Conservation (phyloP, 2,797 vertebrate genomes). For the Thamnophis elegans region DNA sequence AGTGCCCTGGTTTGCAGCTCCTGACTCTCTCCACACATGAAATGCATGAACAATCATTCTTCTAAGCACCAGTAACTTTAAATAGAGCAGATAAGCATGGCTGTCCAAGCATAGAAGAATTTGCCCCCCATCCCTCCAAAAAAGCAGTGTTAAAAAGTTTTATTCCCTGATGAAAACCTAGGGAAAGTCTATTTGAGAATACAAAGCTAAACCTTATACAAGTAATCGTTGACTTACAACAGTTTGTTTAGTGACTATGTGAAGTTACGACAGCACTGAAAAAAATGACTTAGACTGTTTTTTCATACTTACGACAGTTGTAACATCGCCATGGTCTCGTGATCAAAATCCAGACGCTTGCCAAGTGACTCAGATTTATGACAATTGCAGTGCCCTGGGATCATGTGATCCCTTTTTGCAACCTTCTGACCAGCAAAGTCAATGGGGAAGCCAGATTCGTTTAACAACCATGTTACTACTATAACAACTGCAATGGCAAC, state of each 20-base stretch:
- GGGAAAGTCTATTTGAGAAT: neutral
- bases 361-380: neutral
- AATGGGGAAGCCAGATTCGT: neutral
- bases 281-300: neutral
- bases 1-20: neutral
- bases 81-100: neutral
- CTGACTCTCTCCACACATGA: neutral
- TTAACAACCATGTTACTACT: neutral
- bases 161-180: neutral
- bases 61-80: neutral
- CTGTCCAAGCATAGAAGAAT: neutral
- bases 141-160: neutral
- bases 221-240: neutral
- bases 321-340: neutral
- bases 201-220: neutral
- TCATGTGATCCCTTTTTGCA: neutral
- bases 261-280: neutral
- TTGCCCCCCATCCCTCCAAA: too few relatives aligned
- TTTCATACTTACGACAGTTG: neutral
- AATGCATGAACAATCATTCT: neutral
- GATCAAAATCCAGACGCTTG: neutral
- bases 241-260: neutral
- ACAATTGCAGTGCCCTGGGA: neutral
- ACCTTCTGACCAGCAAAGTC: neutral
- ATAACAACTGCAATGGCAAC: neutral